phyloP scores from a whole-genome alignment of 2,113 vertebrate species.

The Harpagus bidentatus region DNA sequence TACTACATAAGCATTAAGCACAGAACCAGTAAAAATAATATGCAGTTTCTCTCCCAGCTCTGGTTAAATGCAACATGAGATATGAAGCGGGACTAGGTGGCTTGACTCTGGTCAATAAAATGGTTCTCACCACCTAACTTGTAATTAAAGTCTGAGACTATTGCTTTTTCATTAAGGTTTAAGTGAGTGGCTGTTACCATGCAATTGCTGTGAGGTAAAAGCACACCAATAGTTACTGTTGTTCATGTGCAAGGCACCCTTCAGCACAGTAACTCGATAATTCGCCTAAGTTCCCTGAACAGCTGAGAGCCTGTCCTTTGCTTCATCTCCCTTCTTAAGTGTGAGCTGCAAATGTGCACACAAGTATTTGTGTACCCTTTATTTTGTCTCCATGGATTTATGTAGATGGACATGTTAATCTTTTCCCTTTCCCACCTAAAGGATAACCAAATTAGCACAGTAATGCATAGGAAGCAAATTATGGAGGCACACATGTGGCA shows the following conservation, averaged over 20 bases:
- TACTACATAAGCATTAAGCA: background rate
- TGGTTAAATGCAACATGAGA: constrained; percentile 3
- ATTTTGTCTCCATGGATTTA: background rate
- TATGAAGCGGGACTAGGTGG: background rate
- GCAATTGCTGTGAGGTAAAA: background rate
- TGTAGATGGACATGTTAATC: background rate
- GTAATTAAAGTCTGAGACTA: background rate
- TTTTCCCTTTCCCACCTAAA: background rate
- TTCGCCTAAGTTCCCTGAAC: background rate
- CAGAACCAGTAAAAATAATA: background rate
- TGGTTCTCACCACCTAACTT: background rate
- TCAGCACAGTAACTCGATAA: background rate
- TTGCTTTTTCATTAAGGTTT: constrained; percentile 8
- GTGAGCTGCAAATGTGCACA: background rate
- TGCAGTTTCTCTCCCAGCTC: background rate
- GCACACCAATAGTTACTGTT: background rate
- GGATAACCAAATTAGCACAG: background rate
- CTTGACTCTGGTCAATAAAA: background rate
- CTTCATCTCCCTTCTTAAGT: background rate
- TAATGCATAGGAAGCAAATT: background rate
- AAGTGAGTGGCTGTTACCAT: background rate
- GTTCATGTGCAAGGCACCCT: background rate
- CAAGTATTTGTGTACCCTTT: background rate
- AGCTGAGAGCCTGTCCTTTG: background rate
- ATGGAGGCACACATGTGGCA: background rate